Conservation (phyloP, 1,140 invertebrate genomes). For the Trichonephila clavata region DNA sequence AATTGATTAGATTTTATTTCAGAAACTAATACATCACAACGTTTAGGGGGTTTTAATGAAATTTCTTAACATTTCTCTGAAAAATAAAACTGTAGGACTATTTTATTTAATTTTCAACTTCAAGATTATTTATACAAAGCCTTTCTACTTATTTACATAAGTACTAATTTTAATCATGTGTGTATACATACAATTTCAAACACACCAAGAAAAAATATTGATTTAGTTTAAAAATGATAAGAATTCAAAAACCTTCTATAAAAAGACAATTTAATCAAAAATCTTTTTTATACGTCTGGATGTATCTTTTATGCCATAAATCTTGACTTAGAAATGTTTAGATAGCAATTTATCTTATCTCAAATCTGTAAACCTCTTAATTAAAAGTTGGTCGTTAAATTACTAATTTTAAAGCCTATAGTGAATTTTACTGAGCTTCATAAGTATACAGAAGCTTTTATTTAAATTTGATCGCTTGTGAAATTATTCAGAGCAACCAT, state of each 20-base stretch:
- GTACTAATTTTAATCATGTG: too few species aligned
- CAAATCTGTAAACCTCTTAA: neutral
- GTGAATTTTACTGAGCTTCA: neutral
- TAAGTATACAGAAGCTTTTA: neutral
- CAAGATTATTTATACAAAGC: too few species aligned
- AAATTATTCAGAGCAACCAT: neutral
- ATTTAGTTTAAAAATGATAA: neutral
- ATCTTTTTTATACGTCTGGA: neutral
- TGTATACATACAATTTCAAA: too few species aligned
- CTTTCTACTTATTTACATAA: too few species aligned
- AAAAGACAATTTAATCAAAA: neutral
- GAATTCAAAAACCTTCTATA: neutral
- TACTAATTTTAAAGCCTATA: neutral
- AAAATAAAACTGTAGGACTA: too few species aligned
- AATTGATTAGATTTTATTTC: too few species aligned
- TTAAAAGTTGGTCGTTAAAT: neutral
- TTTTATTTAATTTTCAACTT: too few species aligned
- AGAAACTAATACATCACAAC: too few species aligned
- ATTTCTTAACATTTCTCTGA: too few species aligned
- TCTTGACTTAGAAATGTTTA: neutral
- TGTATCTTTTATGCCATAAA: neutral
- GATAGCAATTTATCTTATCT: neutral
- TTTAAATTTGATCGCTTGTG: constrained; percentile 15
- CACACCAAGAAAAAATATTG: too few species aligned
- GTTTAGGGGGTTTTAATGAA: too few species aligned